A percentile compares a stretch with the other conserved stretches of the same genome.
phyloP scores from a whole-genome alignment of 2,888 invertebrate genomes.

The Fragum sueziense region DNA sequence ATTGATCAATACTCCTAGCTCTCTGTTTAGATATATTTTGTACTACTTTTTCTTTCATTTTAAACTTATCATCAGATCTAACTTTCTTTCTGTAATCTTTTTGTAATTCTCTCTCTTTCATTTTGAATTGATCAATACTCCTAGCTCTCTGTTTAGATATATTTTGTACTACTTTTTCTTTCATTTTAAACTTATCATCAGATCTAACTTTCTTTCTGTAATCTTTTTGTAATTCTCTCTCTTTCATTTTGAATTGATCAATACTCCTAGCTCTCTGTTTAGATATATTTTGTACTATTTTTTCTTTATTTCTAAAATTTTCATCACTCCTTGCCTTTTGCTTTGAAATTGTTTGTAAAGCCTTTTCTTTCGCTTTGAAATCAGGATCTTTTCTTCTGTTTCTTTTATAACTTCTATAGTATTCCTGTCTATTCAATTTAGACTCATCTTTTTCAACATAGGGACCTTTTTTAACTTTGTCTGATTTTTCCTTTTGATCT shows the following conservation, averaged over 20 bases:
- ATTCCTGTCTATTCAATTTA: constrained; percentile 12
- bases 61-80: constrained; percentile 1
- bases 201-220: too few relatives aligned
- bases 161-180: not conserved
- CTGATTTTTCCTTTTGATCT: too few relatives aligned
- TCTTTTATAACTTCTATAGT: constrained; percentile 1
- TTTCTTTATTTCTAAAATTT: too few relatives aligned
- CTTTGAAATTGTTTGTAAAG: not conserved
- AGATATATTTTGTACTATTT: not conserved
- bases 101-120: not conserved
- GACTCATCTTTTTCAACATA: not conserved
- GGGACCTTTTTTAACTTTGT: constrained; percentile 6
- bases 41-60: too few relatives aligned
- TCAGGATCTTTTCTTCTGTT: not conserved
- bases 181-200: too few relatives aligned
- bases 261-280: not conserved
- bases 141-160: not conserved
- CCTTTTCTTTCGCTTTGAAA: not conserved
- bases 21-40: too few relatives aligned
- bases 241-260: not conserved
- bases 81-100: not conserved
- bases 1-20: too few relatives aligned
- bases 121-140: not conserved
- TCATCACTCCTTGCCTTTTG: not conserved
- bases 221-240: not conserved